Percentiles rank a stretch among this genome's conserved stretches.
phyloP scores from a whole-genome alignment of 2,113 vertebrate genomes.

The Turdus rufiventris region DNA sequence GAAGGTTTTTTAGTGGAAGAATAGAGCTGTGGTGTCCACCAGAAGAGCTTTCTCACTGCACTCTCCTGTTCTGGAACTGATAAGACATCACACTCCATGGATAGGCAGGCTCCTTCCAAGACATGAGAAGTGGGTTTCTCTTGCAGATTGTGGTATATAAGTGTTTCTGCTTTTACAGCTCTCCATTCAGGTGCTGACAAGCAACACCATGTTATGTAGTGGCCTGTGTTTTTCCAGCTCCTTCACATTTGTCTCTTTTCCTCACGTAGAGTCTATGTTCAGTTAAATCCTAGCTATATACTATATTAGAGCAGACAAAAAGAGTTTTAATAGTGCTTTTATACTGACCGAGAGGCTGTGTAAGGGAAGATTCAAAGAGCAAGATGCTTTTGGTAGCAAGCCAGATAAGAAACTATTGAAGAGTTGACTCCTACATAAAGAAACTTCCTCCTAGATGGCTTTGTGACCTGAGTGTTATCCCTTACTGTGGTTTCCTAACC shows the following conservation, averaged over 20 bases:
- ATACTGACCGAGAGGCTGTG: background rate
- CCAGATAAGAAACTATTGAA: background rate
- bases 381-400: background rate
- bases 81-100: background rate
- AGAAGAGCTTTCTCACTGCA: background rate
- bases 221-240: background rate
- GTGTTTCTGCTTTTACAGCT: background rate
- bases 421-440: background rate
- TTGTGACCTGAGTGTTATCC: background rate
- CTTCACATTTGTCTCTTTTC: background rate
- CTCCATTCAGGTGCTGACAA: background rate
- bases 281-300: background rate
- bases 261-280: background rate
- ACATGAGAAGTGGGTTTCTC: background rate
- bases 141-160: background rate
- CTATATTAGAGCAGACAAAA: background rate
- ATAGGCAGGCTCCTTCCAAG: background rate
- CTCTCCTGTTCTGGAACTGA: background rate
- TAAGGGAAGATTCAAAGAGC: background rate
- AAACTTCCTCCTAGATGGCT: background rate
- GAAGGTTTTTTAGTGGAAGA: background rate
- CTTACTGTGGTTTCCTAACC: background rate
- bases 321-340: background rate
- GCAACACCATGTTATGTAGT: background rate
- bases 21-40: background rate